Percentiles rank a stretch among this genome's conserved stretches.
These are phyloP conservation scores for Denticeps clupeoides DNA, from an alignment of 2,797 vertebrate genomes.

Conservation along the genomic window DNA sequence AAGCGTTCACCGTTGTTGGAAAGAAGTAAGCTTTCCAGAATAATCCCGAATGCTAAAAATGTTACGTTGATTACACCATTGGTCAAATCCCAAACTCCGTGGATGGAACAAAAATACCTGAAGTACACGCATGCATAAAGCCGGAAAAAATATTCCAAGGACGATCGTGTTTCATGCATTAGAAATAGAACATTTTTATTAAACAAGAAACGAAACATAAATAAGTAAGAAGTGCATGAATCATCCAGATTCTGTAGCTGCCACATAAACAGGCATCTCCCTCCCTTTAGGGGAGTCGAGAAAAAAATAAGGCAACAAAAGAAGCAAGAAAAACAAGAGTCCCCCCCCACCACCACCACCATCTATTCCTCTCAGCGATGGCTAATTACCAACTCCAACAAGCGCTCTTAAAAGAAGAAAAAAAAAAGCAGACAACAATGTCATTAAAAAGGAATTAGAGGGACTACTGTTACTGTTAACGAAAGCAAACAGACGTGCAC, in stretches of 20 bases:
- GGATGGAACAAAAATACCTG: too few relatives aligned
- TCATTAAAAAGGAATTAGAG: slow-evolving; percentile 38
- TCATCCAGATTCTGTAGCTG: background rate
- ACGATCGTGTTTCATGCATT: too few relatives aligned
- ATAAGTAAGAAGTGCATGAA: background rate
- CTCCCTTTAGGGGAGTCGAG: background rate
- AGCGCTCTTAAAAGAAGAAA: slow-evolving; percentile 30
- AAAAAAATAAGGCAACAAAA: slow-evolving; percentile 11
- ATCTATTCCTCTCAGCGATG: slow-evolving; percentile 37
- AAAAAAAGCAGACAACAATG: slow-evolving; percentile 23
- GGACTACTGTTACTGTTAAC: slow-evolving; percentile 48
- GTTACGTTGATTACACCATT: too few relatives aligned
- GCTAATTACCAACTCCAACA: slow-evolving; percentile 52
- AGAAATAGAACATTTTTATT: too few relatives aligned
- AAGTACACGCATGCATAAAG: too few relatives aligned
- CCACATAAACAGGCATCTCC: background rate
- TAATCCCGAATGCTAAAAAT: too few relatives aligned
- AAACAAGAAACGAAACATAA: slow-evolving; percentile 8
- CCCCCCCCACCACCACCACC: background rate
- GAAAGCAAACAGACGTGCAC: slow-evolving; percentile 31
- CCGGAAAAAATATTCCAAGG: too few relatives aligned
- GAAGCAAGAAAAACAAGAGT: slow-evolving; percentile 42
- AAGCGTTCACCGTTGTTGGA: too few relatives aligned
- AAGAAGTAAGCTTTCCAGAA: too few relatives aligned
- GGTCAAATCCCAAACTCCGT: too few relatives aligned